Percentiles rank a stretch among this genome's conserved stretches.
Conservation (phyloP, 2,888 invertebrate genomes). For the Apamea crenata region DNA sequence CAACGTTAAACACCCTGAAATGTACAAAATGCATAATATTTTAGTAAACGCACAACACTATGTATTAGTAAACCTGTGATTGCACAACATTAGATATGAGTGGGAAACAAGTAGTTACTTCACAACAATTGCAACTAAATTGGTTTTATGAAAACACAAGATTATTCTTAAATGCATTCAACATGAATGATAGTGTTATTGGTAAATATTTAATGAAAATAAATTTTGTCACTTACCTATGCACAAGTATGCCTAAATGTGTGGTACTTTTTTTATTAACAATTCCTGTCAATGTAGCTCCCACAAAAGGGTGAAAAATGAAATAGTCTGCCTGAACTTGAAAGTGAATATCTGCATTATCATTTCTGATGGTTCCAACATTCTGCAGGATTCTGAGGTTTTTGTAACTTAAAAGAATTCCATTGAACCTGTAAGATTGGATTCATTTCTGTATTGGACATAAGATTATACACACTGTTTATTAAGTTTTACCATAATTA, state of each 20-base stretch:
- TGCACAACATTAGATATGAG: conserved; percentile 39
- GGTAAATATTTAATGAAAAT: background rate
- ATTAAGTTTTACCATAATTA: background rate
- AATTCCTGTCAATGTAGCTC: conserved; percentile 91
- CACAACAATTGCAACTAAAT: background rate
- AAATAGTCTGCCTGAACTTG: conserved; percentile 93
- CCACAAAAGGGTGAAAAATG: conserved; percentile 91
- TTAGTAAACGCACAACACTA: conserved; percentile 4
- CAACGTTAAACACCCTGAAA: conserved; percentile 92
- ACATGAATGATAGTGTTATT: background rate
- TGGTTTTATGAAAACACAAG: background rate
- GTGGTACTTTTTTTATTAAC: conserved; percentile 92
- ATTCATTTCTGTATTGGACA: background rate
- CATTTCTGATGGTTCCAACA: conserved; percentile 91
- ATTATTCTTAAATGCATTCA: background rate
- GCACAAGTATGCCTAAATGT: conserved; percentile 92
- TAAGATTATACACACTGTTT: background rate
- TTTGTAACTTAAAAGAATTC: conserved; percentile 92
- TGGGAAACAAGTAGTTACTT: background rate
- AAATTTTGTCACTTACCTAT: conserved; percentile 81
- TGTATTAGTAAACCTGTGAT: background rate
- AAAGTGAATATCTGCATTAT: conserved; percentile 91
- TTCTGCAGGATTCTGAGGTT: conserved; percentile 91
- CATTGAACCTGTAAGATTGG: conserved; percentile 90
- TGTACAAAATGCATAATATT: conserved; percentile 22